These are phyloP conservation scores for Martes martes DNA, from an alignment of 2,113 vertebrate species.

Conservation along the genomic window DNA sequence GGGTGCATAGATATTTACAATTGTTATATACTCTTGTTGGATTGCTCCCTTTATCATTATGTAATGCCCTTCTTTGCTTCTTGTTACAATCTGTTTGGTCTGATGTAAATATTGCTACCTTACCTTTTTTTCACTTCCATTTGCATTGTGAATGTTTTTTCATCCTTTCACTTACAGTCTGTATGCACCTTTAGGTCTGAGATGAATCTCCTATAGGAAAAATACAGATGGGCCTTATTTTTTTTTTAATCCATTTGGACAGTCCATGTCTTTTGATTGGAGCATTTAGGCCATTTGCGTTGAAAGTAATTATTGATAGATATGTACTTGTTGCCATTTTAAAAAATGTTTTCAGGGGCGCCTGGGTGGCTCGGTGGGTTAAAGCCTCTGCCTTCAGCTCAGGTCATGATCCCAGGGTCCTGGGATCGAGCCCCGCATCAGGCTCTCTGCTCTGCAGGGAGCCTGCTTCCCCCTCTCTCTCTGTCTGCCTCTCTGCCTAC, in stretches of 20 bases:
- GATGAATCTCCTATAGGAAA: not conserved
- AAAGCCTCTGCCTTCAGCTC: too few species aligned
- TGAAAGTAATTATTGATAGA: not conserved
- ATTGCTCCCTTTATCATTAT: not conserved
- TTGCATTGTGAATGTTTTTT: not conserved
- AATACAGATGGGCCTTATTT: not conserved
- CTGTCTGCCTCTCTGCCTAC: too few species aligned
- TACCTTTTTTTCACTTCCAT: not conserved
- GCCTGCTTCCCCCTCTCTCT: too few species aligned
- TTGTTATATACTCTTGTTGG: not conserved
- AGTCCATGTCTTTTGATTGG: not conserved
- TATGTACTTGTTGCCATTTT: not conserved
- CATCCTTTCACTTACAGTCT: not conserved
- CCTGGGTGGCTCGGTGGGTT: too few species aligned
- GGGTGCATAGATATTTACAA: not conserved
- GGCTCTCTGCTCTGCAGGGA: too few species aligned
- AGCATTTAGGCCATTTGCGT: not conserved
- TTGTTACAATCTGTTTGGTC: not conserved
- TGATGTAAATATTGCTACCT: not conserved
- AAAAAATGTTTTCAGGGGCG: not conserved
- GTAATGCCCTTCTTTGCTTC: not conserved
- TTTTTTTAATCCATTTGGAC: too few species aligned
- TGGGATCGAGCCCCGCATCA: too few species aligned
- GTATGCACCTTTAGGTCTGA: not conserved
- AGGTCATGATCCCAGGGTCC: too few species aligned